Percentiles rank a stretch among this genome's conserved stretches.
phyloP scores from a whole-genome alignment of 2,888 invertebrate species.

The Eurois occulta region DNA sequence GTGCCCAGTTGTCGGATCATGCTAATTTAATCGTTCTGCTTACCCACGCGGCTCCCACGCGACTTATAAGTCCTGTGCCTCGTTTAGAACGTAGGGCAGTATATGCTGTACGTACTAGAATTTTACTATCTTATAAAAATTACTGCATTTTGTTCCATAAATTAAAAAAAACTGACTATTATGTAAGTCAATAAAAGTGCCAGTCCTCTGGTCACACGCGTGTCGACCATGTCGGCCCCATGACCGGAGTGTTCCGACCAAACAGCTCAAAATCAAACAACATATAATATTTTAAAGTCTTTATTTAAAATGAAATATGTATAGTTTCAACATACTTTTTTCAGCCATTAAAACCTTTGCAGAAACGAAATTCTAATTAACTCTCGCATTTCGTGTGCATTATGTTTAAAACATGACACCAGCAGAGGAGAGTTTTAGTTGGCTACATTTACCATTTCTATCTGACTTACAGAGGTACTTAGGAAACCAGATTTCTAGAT shows the following conservation, averaged over 20 bases:
- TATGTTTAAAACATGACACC: slow-evolving; percentile 38
- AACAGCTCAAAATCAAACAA: not conserved
- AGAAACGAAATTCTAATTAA: slow-evolving; percentile 33
- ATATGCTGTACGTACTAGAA: not conserved
- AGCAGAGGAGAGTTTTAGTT: slow-evolving; percentile 13
- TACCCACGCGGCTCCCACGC: slow-evolving; percentile 76
- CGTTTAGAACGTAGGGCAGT: slow-evolving; percentile 54
- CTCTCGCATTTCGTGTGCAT: slow-evolving; percentile 21
- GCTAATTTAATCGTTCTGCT: slow-evolving; percentile 67
- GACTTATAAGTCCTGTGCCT: slow-evolving; percentile 66
- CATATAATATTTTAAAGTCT: not conserved
- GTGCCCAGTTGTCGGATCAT: slow-evolving; percentile 62
- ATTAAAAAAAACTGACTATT: not conserved
- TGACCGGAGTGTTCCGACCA: not conserved
- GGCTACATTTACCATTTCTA: slow-evolving; percentile 36
- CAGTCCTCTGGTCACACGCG: not conserved
- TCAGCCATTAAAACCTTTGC: not conserved
- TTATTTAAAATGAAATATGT: slow-evolving; percentile 7
- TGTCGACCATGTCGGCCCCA: not conserved
- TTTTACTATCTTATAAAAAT: not conserved
- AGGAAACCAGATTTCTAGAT: slow-evolving; percentile 12
- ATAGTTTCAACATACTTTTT: slow-evolving; percentile 5
- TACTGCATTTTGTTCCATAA: not conserved
- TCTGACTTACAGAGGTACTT: slow-evolving; percentile 23
- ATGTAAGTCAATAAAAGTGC: not conserved